phyloP scores from a whole-genome alignment of 23 tunicate species.

The Oikopleura dioica region DNA sequence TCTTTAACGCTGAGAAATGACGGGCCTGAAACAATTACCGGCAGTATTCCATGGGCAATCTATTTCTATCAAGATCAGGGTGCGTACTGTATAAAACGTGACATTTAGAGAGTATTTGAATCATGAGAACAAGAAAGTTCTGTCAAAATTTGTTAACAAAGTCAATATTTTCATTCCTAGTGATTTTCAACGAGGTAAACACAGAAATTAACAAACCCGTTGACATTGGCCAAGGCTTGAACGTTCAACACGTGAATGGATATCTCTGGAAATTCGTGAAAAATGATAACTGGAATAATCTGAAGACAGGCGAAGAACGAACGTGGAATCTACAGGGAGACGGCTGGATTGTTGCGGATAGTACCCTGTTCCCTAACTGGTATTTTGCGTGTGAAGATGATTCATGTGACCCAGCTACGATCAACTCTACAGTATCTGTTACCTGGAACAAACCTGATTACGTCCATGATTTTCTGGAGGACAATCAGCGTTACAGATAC shows the following conservation, averaged over 20 bases:
- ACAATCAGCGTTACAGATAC: too few species aligned
- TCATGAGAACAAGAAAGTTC: too few species aligned
- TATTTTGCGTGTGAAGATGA: not conserved
- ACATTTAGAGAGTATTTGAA: too few species aligned
- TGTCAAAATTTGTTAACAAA: too few species aligned
- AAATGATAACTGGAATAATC: not conserved
- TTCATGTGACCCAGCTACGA: not conserved
- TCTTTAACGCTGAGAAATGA: not conserved
- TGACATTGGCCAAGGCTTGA: not conserved
- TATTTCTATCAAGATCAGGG: not conserved
- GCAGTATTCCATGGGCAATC: not conserved
- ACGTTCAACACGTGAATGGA: conserved; percentile 2
- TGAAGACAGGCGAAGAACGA: not conserved
- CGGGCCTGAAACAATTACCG: not conserved
- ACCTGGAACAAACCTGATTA: not conserved
- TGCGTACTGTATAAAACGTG: not conserved
- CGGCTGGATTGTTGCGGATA: not conserved
- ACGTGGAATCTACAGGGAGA: not conserved
- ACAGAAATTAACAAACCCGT: too few species aligned
- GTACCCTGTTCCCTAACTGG: not conserved
- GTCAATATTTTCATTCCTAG: too few species aligned
- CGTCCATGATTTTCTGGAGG: too few species aligned
- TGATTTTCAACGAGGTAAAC: too few species aligned
- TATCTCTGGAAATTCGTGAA: not conserved
- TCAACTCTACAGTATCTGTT: not conserved